Base-by-base conservation (phyloP, 2,113 vertebrate genomes). In the Bubo blakistoni region DNA sequence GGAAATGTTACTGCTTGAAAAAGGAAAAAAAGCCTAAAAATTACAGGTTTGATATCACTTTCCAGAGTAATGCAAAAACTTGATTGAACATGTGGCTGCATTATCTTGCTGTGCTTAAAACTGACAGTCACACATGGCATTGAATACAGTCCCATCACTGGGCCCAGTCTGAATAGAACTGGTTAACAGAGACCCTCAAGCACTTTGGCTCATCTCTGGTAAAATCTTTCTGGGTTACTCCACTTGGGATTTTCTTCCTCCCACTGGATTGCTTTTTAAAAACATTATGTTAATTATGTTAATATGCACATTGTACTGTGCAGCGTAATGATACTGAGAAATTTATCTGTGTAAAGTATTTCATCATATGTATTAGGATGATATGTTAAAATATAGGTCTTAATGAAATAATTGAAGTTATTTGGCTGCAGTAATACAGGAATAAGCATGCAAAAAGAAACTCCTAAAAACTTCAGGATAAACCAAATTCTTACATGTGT, bases 201-300 rank as follows among this genome's bases (percentile, higher is more conserved):
- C 46, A 3, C 32, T 54, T 58, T 51, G 22, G 7, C 22, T 92
- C 15, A 22, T 36, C 14, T 81, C 24, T 61, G 52, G 16, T 27
- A 59, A 51, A 27, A 21, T 55, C n/a, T 19, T 78, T 81, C 57
- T 38, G 3, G 2, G 80, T 66, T 66, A 57, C 5, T 81, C 12
- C 42, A 57, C 3, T 7, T 51, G 16, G 9, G 21, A 8, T 47
- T 77, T 27, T n/a, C 67, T 46, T 11, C 0, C 0, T 2, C 25
- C 29, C 8, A 30, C 18, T 13, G 46, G 13, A 19, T 52, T 69
- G 24, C 25, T 83, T 88, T 89, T 34, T 15, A 44, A 70, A 54
- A 58, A 11, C 26, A 32, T 61, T 36, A 1, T 21, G 21, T 44
- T 70, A 70, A 66, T 83, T n/a, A 40, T 11, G 15, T 32, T 59